Conservation (phyloP, 2,113 vertebrate genomes). For the Ochotona curzoniae region DNA sequence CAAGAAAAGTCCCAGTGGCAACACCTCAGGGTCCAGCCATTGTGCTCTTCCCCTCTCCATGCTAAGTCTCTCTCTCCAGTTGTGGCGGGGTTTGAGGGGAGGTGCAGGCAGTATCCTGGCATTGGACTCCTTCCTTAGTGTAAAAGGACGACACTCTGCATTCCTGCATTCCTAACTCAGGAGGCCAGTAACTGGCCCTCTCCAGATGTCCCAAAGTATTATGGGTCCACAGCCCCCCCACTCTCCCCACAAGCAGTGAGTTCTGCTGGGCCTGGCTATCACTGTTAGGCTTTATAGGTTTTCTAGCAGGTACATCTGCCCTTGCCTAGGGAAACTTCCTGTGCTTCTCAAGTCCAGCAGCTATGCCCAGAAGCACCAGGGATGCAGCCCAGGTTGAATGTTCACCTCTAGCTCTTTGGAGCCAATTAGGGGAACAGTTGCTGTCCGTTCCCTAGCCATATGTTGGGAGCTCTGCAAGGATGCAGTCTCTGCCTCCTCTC, state of each 20-base stretch:
- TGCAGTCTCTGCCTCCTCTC: neutral
- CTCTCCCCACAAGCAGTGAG: neutral
- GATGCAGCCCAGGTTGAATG: neutral
- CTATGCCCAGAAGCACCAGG: neutral
- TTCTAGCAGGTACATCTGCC: neutral
- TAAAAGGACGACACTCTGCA: neutral
- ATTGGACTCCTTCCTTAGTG: neutral
- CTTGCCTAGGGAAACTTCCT: neutral
- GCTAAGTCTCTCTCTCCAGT: neutral
- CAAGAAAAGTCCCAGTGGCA: neutral
- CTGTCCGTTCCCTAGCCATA: neutral
- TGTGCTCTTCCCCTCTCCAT: neutral
- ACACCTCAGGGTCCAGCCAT: neutral
- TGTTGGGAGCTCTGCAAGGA: neutral
- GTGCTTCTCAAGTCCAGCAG: neutral
- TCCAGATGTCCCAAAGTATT: neutral
- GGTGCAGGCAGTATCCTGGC: neutral
- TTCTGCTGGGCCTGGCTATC: neutral
- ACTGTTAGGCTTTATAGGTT: neutral
- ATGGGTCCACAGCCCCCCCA: neutral
- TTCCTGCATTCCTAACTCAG: neutral
- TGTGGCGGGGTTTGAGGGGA: neutral
- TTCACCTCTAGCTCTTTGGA: neutral
- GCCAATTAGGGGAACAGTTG: neutral
- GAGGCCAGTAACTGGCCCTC: neutral